A percentile compares a stretch with the other conserved stretches of the same genome.
phyloP scores from a whole-genome alignment of 92 coral and sea anemone species.

The Scolanthus callimorphus region DNA sequence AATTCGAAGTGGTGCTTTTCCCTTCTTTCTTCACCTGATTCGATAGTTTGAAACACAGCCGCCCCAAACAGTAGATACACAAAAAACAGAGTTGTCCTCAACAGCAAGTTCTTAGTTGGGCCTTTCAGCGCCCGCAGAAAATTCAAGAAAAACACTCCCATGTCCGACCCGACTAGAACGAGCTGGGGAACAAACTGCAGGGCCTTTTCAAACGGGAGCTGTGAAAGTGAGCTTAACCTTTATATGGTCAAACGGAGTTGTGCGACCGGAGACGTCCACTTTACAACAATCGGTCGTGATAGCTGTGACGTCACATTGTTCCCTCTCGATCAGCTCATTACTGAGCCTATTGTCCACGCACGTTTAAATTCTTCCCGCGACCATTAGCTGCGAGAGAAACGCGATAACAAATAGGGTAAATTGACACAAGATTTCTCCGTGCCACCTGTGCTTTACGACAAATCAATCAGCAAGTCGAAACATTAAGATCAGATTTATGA shows the following conservation, averaged over 20 bases:
- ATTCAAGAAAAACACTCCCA: slow-evolving; percentile 98
- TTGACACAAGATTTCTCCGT: slow-evolving; percentile 19
- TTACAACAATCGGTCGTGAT: slow-evolving; percentile 66
- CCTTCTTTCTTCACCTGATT: slow-evolving; percentile 92
- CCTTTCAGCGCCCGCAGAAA: slow-evolving; percentile 95
- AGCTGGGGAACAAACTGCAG: slow-evolving; percentile 1
- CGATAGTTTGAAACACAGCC: slow-evolving; percentile 93
- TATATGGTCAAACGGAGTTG: slow-evolving; percentile 37
- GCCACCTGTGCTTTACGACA: slow-evolving; percentile 20
- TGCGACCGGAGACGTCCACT: slow-evolving; percentile 75
- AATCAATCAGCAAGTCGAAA: not conserved
- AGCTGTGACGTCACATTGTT: slow-evolving; percentile 84
- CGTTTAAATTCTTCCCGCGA: slow-evolving; percentile 39
- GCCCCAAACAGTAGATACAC: slow-evolving; percentile 92
- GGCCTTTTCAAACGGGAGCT: not conserved
- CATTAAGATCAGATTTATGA: not conserved
- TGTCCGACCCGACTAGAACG: slow-evolving; percentile 8
- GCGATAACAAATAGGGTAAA: slow-evolving; percentile 32
- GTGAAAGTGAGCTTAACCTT: slow-evolving; percentile 1
- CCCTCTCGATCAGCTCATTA: slow-evolving; percentile 73
- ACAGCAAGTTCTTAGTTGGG: slow-evolving; percentile 86
- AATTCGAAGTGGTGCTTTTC: slow-evolving; percentile 79
- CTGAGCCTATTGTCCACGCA: slow-evolving; percentile 45
- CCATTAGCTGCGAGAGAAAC: slow-evolving; percentile 42
- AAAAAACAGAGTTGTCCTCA: slow-evolving; percentile 78